Conservation (phyloP, 2,113 vertebrate genomes). For the Anhinga rufa region DNA sequence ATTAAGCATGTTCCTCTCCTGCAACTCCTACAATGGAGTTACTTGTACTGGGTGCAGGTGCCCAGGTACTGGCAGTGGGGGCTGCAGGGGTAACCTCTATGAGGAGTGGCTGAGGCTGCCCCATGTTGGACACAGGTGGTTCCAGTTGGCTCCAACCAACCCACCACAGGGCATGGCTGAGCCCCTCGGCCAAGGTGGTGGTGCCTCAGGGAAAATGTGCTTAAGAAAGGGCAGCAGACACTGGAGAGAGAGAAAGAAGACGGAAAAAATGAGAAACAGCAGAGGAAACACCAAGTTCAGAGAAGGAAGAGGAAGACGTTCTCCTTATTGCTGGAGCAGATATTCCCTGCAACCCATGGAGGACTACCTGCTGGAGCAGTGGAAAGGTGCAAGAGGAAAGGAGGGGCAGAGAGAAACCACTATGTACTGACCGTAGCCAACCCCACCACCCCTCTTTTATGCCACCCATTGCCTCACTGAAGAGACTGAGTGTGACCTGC, state of each 20-base stretch:
- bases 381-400: neutral
- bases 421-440: no score
- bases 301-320: neutral
- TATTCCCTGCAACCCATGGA: neutral
- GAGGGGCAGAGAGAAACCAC: neutral
- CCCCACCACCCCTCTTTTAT: accelerated
- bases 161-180: neutral
- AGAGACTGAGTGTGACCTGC: neutral
- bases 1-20: neutral
- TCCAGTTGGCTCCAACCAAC: neutral
- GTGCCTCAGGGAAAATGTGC: accelerated
- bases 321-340: neutral
- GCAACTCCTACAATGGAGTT: neutral
- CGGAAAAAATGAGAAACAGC: neutral
- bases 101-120: neutral
- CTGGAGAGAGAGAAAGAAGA: neutral
- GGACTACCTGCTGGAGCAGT: neutral
- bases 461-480: neutral
- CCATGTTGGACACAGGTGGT: accelerated
- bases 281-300: neutral
- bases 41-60: neutral
- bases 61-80: accelerated
- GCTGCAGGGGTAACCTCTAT: neutral
- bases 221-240: neutral
- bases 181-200: no score